phyloP scores from a whole-genome alignment of 64 coral and sea anemone genomes.

The Dendrophyllia cribrosa region DNA sequence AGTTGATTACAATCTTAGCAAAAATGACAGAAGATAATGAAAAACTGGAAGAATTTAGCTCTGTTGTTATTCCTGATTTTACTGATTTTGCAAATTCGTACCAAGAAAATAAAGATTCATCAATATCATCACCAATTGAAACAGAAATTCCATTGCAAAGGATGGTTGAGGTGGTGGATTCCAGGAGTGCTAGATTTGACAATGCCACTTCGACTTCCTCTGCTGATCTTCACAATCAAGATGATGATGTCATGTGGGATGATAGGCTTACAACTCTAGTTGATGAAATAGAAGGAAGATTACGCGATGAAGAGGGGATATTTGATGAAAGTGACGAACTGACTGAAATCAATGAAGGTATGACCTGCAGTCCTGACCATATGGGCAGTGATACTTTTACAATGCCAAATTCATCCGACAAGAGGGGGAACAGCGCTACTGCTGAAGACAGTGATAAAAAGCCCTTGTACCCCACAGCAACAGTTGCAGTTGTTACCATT shows the following conservation, averaged over 20 bases:
- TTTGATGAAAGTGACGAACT: conserved; percentile 40
- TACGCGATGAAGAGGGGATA: conserved; percentile 54
- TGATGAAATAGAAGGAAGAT: conserved; percentile 60
- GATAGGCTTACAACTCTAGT: conserved; percentile 20
- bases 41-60: neutral
- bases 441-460: conserved; percentile 45
- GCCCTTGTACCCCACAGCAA: conserved; percentile 56
- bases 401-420: neutral
- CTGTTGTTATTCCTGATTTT: conserved; percentile 10
- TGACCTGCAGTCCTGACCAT: conserved; percentile 27
- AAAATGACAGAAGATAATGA: too few relatives aligned
- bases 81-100: neutral
- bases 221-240: conserved; percentile 7
- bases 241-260: conserved; percentile 40
- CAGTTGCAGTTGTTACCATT: conserved; percentile 51
- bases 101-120: neutral
- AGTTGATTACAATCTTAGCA: too few relatives aligned
- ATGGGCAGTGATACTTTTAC: conserved; percentile 1
- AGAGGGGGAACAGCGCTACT: neutral
- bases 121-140: neutral
- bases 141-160: neutral
- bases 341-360: conserved; percentile 37
- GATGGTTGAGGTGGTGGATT: neutral
- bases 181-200: neutral
- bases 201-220: conserved; percentile 6